Percentiles rank a stretch among this genome's conserved stretches.
These are phyloP conservation scores for Leptobrachium ailaonicum DNA, from an alignment of 2,113 vertebrate genomes.

Conservation along the genomic window DNA sequence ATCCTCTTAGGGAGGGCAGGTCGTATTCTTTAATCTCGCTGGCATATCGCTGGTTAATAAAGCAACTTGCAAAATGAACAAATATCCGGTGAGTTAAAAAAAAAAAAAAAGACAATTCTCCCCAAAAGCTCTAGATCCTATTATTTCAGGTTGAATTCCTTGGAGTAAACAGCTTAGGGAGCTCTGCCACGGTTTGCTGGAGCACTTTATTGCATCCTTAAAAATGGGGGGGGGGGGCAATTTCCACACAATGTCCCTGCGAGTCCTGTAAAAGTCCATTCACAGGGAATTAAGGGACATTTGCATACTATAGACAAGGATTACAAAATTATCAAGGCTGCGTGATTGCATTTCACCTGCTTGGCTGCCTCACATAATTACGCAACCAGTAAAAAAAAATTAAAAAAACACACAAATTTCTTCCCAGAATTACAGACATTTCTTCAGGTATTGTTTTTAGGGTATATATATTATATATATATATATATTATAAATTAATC, in stretches of 20 bases:
- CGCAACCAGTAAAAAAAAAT: neutral
- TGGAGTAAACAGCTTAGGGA: constrained; percentile 70
- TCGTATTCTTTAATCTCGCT: neutral
- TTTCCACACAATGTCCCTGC: constrained; percentile 64
- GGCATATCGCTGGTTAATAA: constrained; percentile 51
- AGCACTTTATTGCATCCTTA: constrained; percentile 63
- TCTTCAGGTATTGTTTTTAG: no score
- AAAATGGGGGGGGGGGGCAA: constrained; percentile 50
- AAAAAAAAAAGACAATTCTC: constrained; percentile 48
- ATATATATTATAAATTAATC: no score
- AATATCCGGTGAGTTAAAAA: constrained; percentile 67
- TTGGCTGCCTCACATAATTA: constrained; percentile 1
- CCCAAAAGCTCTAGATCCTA: constrained; percentile 66
- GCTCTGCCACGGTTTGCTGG: constrained; percentile 60
- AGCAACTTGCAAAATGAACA: constrained; percentile 57
- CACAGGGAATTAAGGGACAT: constrained; percentile 59
- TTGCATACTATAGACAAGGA: constrained; percentile 58
- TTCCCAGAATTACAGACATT: no score
- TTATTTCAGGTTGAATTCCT: constrained; percentile 69
- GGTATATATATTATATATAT: no score
- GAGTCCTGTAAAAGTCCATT: constrained; percentile 62
- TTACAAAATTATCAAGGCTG: constrained; percentile 54
- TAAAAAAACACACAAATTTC: no score
- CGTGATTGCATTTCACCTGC: constrained; percentile 70
- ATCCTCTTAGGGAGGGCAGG: neutral